A percentile compares a stretch with the other conserved stretches of the same genome.
Conservation (phyloP, 2,888 invertebrate genomes). For the Acanthococcus lagerstroemiae region DNA sequence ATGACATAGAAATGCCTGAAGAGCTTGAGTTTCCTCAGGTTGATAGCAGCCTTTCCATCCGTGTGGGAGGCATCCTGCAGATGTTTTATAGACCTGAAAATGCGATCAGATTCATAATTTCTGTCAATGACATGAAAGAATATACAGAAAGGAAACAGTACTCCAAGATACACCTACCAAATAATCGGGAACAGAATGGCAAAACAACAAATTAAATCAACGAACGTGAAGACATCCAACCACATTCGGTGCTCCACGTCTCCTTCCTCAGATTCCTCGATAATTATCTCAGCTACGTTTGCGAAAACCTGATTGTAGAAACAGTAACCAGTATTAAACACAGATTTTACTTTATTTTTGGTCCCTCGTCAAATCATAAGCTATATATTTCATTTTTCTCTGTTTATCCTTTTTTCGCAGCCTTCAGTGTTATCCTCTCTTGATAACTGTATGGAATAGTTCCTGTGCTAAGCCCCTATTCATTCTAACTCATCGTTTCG, state of each 20-base stretch:
- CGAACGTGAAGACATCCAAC: slow-evolving; percentile 82
- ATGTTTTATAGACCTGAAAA: slow-evolving; percentile 77
- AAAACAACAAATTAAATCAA: slow-evolving; percentile 91
- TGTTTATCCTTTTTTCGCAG: too few species aligned
- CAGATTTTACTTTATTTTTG: too few species aligned
- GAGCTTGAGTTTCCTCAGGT: slow-evolving; percentile 81
- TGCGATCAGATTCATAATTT: not conserved
- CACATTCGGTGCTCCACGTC: slow-evolving; percentile 80
- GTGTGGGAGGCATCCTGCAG: slow-evolving; percentile 88
- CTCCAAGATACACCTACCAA: slow-evolving; percentile 53
- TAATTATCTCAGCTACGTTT: slow-evolving; percentile 92
- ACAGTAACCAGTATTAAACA: too few species aligned
- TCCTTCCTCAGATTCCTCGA: slow-evolving; percentile 92
- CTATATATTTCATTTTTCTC: too few species aligned
- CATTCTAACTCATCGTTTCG: too few species aligned
- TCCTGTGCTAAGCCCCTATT: too few species aligned
- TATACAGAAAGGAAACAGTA: not conserved
- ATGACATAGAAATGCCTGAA: slow-evolving; percentile 96
- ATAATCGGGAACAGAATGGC: slow-evolving; percentile 95
- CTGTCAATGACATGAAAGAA: not conserved
- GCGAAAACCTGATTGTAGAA: slow-evolving; percentile 64
- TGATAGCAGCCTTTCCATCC: slow-evolving; percentile 94
- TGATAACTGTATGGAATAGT: too few species aligned
- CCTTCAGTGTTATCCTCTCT: too few species aligned
- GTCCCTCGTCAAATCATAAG: too few species aligned